These are phyloP conservation scores for Danaus melanippus DNA, from an alignment of 1,140 invertebrate species.

Conservation along the genomic window DNA sequence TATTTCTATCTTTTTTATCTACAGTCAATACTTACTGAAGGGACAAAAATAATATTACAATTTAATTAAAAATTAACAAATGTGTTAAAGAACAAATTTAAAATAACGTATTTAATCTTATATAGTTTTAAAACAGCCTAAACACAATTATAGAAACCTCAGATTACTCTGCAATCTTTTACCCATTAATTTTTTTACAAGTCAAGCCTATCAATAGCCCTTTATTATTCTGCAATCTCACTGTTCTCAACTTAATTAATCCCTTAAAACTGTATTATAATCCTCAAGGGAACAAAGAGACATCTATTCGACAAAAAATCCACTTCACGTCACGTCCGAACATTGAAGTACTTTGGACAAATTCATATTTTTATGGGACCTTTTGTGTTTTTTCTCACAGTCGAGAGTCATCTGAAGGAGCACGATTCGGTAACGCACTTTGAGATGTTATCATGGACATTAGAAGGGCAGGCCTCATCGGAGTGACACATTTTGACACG, in stretches of 20 bases:
- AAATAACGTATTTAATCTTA: too few species aligned
- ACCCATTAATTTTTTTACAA: too few species aligned
- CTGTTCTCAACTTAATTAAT: conserved; percentile 58
- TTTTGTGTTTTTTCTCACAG: conserved; percentile 70
- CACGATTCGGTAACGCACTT: conserved; percentile 60
- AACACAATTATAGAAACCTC: too few species aligned
- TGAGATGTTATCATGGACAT: conserved; percentile 61
- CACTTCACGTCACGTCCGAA: conserved; percentile 58
- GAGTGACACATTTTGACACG: conserved; percentile 64
- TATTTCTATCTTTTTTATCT: conserved; percentile 6
- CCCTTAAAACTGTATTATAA: conserved; percentile 49
- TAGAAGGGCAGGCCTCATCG: conserved; percentile 44
- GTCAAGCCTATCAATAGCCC: not conserved
- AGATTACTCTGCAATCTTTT: too few species aligned
- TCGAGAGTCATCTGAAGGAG: conserved; percentile 54
- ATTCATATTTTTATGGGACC: conserved; percentile 60
- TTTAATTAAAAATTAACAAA: too few species aligned
- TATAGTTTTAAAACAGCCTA: too few species aligned
- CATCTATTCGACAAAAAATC: conserved; percentile 35
- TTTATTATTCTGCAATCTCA: conserved; percentile 21
- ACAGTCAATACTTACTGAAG: conserved; percentile 4
- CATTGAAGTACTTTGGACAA: conserved; percentile 40
- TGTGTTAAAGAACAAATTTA: too few species aligned
- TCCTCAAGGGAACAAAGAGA: conserved; percentile 44
- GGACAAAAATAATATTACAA: not conserved